Base-by-base conservation (phyloP, 2,797 vertebrate genomes). In the Alauda arvensis region DNA sequence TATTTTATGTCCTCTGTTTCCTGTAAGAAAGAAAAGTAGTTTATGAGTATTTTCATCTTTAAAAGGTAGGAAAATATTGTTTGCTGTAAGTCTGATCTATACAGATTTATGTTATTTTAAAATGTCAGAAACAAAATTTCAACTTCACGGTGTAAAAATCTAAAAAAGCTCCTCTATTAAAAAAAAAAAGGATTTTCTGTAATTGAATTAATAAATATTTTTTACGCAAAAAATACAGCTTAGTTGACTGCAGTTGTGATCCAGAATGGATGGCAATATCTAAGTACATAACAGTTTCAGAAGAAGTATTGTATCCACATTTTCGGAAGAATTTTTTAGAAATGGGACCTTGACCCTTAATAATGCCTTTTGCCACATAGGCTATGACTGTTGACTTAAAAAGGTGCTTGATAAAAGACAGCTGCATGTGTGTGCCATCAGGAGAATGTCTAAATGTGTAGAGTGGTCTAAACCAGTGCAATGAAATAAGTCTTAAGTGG, bases 101-200 rank as follows among this genome's bases (percentile, higher is more conserved):
- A 15, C 5, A 46, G 7, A 56, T 66, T 72, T 48, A 49, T 6
- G 29, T 66, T 5, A 21, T 24, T 83, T 75, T 24, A 56, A 49
- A 57, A 21, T 75, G 53, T 12, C 17, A 77, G 56, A 17, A 55
- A 18, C 2, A 56, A 4, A 31, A 17, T 19, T 68, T 17, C 59
- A 65, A 49, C 33, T 78, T 69, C 25, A 6, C 14, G 15, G 1
- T 25, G 20, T n/a, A 13, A 88, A 86, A 34, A 1, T 0, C 0
- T 7, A 3, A 40, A 34, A 45, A 10, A 10, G 4, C 5, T 28
- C 42, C 2, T 49, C 4, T 59, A 3, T 39, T 65, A 16, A n/a
- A 67, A 33, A 49, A 40, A 46, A 40, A 46, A 28, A 17, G 1
- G 0, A 23, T 21, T 66, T 74, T 80, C 14, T 77, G 15, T 12